Percentiles rank a stretch among this genome's conserved stretches.
These are phyloP conservation scores for Enteromius unitaeniatus DNA, from an alignment of 2,797 vertebrate species.

Conservation along the genomic window DNA sequence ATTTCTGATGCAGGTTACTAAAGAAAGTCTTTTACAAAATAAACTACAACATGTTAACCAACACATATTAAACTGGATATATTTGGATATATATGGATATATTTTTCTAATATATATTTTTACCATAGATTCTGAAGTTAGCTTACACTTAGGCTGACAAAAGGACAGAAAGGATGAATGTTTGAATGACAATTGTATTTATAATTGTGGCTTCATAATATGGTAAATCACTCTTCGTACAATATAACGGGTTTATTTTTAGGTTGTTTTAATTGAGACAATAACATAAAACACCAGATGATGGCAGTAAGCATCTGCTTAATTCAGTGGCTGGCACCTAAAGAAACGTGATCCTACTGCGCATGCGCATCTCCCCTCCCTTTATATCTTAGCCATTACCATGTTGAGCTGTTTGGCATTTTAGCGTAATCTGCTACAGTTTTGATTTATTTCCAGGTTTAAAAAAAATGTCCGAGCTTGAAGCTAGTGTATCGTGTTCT, in stretches of 20 bases:
- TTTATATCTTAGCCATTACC: not conserved
- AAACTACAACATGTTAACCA: not conserved
- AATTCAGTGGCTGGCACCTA: not conserved
- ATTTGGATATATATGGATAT: no score
- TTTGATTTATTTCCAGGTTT: slow-evolving; percentile 27
- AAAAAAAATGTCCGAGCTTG: slow-evolving; percentile 70
- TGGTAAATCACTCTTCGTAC: not conserved
- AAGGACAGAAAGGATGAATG: not conserved
- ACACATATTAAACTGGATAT: not conserved
- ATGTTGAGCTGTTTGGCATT: not conserved
- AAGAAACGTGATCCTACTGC: slow-evolving; percentile 13
- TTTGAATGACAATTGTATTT: not conserved
- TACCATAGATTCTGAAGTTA: not conserved
- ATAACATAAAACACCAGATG: slow-evolving; percentile 7
- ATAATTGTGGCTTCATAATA: not conserved
- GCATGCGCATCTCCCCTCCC: slow-evolving; percentile 32
- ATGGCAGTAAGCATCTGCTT: slow-evolving; percentile 30
- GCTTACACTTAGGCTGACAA: not conserved
- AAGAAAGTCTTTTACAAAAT: not conserved
- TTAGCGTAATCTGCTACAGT: slow-evolving; percentile 5
- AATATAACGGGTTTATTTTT: not conserved
- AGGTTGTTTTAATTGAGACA: not conserved
- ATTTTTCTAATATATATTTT: not conserved
- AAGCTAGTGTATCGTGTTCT: slow-evolving; percentile 68
- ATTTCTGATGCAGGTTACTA: not conserved